phyloP scores from a whole-genome alignment of 2,888 invertebrate species.

The Sialis lutaria region DNA sequence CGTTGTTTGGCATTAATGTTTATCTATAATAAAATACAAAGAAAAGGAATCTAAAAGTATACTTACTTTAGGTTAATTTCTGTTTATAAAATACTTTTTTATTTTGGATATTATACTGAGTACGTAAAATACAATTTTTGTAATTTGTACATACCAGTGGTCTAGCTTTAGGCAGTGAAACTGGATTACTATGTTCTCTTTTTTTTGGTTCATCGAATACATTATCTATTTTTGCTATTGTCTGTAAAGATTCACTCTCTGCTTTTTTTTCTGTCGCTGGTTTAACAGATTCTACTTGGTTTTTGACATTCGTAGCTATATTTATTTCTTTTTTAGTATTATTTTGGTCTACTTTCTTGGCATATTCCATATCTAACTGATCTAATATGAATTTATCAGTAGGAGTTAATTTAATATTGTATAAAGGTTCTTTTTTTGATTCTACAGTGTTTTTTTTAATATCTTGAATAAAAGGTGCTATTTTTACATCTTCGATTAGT shows the following conservation, averaged over 20 bases:
- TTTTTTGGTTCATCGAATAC: neutral
- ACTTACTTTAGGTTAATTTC: neutral
- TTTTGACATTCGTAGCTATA: too few species aligned
- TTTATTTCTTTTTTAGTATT: too few species aligned
- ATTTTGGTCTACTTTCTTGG: slow-evolving; percentile 17
- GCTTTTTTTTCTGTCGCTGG: too few species aligned
- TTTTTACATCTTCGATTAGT: neutral
- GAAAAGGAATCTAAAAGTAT: neutral
- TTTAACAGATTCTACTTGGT: too few species aligned
- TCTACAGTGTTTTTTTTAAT: neutral
- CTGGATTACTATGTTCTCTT: neutral
- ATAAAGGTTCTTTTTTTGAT: slow-evolving; percentile 16
- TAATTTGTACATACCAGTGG: slow-evolving; percentile 1
- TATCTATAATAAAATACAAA: slow-evolving; percentile 27
- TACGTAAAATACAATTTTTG: neutral
- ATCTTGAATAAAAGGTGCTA: neutral
- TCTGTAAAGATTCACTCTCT: too few species aligned
- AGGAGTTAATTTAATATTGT: slow-evolving; percentile 28
- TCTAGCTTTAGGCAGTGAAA: neutral
- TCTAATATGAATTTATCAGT: slow-evolving; percentile 29
- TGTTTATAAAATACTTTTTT: neutral
- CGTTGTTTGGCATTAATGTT: slow-evolving; percentile 58
- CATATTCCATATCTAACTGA: slow-evolving; percentile 31
- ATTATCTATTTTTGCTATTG: too few species aligned
- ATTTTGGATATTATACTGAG: neutral